Evolutionary conservation across 2,797 vertebrate species (phyloP).

Genomic region (Uromys caudimaculatus): DNA sequence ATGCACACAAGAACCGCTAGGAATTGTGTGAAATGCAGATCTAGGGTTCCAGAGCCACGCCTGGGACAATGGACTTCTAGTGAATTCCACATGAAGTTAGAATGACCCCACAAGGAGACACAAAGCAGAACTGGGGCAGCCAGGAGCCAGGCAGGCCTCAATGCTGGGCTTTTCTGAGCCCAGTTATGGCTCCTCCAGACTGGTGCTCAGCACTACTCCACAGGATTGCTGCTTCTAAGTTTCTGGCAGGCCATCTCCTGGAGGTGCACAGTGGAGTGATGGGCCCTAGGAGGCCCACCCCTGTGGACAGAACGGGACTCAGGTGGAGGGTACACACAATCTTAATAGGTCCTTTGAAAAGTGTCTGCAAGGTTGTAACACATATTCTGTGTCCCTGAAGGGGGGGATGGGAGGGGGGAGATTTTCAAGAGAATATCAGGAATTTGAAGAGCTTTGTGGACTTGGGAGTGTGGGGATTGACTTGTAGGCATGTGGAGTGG

Average conservation of each 20-base stretch:
- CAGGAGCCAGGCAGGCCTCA: not conserved
- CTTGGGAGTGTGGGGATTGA: not conserved
- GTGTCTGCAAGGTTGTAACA: not conserved
- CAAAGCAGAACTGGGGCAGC: no score
- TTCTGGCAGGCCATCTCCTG: not conserved
- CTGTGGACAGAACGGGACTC: no score
- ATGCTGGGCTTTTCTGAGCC: fast-evolving
- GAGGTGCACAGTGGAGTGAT: not conserved
- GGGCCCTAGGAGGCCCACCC: no score
- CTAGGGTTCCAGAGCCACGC: fast-evolving
- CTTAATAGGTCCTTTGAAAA: not conserved
- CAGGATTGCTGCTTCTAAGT: not conserved
- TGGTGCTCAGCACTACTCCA: no score
- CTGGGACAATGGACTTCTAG: not conserved
- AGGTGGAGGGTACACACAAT: fast-evolving
- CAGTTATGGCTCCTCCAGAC: not conserved
- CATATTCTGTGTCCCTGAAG: not conserved
- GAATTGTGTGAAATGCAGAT: no score
- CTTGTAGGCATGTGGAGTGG: not conserved
- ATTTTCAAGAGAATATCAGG: not conserved
- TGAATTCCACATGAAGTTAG: not conserved
- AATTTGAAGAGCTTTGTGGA: not conserved
- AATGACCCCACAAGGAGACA: not conserved
- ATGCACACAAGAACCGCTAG: not conserved
- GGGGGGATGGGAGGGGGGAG: not conserved